Base-by-base conservation (phyloP, 2,113 vertebrate genomes). In the Hylia prasina region DNA sequence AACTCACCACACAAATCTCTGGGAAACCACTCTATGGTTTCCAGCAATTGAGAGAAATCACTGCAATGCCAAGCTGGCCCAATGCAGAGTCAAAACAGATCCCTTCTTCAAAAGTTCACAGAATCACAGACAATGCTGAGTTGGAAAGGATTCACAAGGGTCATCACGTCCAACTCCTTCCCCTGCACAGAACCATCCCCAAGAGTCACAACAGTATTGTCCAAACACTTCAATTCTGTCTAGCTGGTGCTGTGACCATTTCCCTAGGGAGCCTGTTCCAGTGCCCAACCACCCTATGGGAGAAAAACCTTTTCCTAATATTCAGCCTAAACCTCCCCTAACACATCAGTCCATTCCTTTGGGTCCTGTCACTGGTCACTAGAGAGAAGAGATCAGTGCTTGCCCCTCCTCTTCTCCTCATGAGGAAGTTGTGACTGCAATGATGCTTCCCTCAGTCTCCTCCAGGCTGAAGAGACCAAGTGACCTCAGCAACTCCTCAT, bases 331-430 rank as follows among this genome's bases (percentile, higher is more conserved):
- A 28, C 14, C 12, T 39, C 2, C 3, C 5, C 33, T 68, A 22
- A 37, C 33, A 69, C 6, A 44, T 22, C 15, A 69, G 37, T 5
- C 18, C 11, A 7, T 37, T 77, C 27, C 31, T 21, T 51, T 0
- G 0, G 2, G 18, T 37, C 1, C 27, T 60, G 27, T 37, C 71
- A 18, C 27, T 51, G 42, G 10, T 6, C 11, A 50, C 5, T 13
- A 17, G 2, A 31, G 31, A 66, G 35, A 2, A 31, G 24, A 58
- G 21, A 31, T 50, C 31, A 25, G 42, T 39, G 40, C 7, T 58
- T 73, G n/a, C 9, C 9, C 3, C 71, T 75, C 51, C 25, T 25
- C 7, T 24, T 30, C 16, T 3, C 5, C 37, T 58, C 71, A 68
- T 1, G 6, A 68, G 22, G 44, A 44, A 68, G 11, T 0, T 51